Evolutionary conservation across 2,888 invertebrate genomes (phyloP), one percentile per base, ranked within the genome.

Genomic region (Leptinotarsa juncta): DNA sequence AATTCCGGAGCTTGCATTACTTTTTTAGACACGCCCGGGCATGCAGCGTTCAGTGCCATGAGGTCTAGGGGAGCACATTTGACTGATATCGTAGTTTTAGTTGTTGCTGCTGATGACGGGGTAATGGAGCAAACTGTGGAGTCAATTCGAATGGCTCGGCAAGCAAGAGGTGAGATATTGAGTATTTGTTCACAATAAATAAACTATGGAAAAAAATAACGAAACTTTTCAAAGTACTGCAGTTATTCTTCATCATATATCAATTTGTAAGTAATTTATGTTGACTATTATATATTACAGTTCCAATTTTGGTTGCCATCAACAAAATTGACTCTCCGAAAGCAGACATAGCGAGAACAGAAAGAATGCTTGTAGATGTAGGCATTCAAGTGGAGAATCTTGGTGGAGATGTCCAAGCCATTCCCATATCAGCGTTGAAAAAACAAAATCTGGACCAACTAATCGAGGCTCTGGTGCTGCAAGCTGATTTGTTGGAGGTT

Each of bases 21-120:
- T 14, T 99, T 99, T 89, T 89, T 99, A 81, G 99, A 99, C 89
- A 99, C 99, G 14, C 99, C 99, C 4, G 99, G 99, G 0, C 99
- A 99, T 90, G 98, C 99, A 3, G 99, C 99, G 0, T 99, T 99
- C 88, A 92, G 92, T 67, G 92, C 97, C 1, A 98, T 99, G 97
- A 89, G 99, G 71, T 93, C 94, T 12, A 92, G 99, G 67, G 99
- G 99, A n/a, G 98, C 99, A 0, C 90, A 91, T 82, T 93, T 94
- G 71, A 99, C 99, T 0, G 99, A 99, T 88, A 93, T 99, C 71
- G 96, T 98, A 70, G 94, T 98, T 75, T 89, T 99, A 71, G 98
- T 99, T 42, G 97, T 99, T 57, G 99, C 99, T 2, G 99, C 98
- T 0, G 99, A 99, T 88, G 99, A 99, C 88, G 98, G 99, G 4